These are phyloP conservation scores for Trypoxylus dichotomus DNA, from an alignment of 1,140 invertebrate species.

Conservation along the genomic window DNA sequence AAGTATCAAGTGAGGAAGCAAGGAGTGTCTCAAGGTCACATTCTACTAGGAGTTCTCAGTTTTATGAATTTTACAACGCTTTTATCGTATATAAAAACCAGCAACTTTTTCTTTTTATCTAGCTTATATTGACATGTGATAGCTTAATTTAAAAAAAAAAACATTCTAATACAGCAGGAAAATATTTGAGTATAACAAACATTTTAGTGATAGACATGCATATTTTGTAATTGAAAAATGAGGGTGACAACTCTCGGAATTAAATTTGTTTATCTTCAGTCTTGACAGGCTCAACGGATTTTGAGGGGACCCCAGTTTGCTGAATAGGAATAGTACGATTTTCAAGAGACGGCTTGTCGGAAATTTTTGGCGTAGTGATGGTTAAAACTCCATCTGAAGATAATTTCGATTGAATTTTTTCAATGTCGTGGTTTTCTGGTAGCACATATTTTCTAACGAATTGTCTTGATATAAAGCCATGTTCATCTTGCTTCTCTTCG, in stretches of 20 bases:
- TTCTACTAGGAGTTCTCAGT: too few species aligned
- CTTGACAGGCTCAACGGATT: slow-evolving; percentile 26
- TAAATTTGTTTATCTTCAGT: slow-evolving; percentile 5
- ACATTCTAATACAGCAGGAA: too few species aligned
- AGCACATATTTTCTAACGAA: slow-evolving; percentile 71
- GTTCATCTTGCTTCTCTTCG: slow-evolving; percentile 73
- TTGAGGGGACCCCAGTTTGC: slow-evolving; percentile 40
- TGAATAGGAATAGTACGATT: slow-evolving; percentile 36
- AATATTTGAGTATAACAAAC: too few species aligned
- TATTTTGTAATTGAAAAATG: too few species aligned
- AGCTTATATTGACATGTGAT: too few species aligned
- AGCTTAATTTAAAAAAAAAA: too few species aligned
- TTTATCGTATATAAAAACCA: too few species aligned
- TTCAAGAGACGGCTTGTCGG: slow-evolving; percentile 20
- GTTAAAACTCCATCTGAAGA: slow-evolving; percentile 76
- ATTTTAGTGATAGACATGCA: too few species aligned
- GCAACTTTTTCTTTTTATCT: too few species aligned
- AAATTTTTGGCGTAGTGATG: slow-evolving; percentile 60
- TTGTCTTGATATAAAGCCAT: slow-evolving; percentile 72
- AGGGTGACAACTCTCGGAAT: background rate
- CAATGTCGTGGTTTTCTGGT: slow-evolving; percentile 67
- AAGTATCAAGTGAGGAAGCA: too few species aligned
- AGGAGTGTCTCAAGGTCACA: background rate
- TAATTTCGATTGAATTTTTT: slow-evolving; percentile 66
- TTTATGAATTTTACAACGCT: too few species aligned